Base-by-base conservation (phyloP, 2,888 invertebrate genomes). In the Baronia brevicornis region DNA sequence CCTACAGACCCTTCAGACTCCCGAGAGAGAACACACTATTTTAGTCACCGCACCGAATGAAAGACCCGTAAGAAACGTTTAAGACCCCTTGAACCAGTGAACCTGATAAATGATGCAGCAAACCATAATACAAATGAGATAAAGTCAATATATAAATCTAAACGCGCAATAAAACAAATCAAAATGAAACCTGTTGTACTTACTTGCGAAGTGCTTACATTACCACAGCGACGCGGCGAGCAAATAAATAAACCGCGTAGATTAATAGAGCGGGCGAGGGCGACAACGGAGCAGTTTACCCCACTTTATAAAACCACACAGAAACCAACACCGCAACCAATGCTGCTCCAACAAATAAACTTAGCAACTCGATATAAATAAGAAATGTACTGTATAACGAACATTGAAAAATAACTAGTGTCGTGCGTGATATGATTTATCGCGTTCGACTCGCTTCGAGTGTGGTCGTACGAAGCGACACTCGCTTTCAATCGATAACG, bases 391-490 rank as follows among this genome's bases (percentile, higher is more conserved):
- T n/a, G n/a, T n/a, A n/a, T n/a, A n/a, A n/a, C n/a, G n/a, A n/a
- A n/a, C n/a, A n/a, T n/a, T n/a, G n/a, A n/a, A n/a, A 26, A 30
- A 30, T 26, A 35, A 35, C 29, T n/a, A 30, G 35, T 35, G 35
- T 35, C 35, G 35, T 29, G 30, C 30, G 28, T 33, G 25, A 25
- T 35, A 35, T 35, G 35, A 35, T 13, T 35, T 30, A 35, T 30
- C 13, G 28, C 23, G 3, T 12, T 5, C 18, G 13, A 18, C 8
- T 12, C 21, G 35, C 35, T 30, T 26, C 35, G 35, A 35, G 35
- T 35, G 35, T 35, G 35, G 35, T 30, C 35, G 26, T 15, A 5
- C 19, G 34, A 26, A 25, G 23, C 28, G 28, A 33, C 28, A 33
- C 33, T 33, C 28, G 28, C 24, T 12, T 35, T 30, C 30, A 26